Base-by-base conservation (phyloP, 2,797 vertebrate species). In the Epinephelus awoara region DNA sequence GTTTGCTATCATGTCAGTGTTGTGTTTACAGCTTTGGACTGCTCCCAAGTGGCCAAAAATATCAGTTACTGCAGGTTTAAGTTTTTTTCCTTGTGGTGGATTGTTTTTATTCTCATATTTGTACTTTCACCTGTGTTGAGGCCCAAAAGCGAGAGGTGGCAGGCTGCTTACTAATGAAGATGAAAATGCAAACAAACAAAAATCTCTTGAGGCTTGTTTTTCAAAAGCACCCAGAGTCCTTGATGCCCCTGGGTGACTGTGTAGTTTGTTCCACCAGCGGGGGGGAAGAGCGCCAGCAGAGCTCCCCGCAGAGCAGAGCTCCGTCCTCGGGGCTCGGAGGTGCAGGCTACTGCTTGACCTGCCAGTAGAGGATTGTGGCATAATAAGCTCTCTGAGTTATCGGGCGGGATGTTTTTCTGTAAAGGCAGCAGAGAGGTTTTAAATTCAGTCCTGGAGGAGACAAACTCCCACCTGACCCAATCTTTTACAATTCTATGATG, bases 401-500 rank as follows among this genome's bases (percentile, higher is more conserved):
- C 13, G 2, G 66, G 49, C 11, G 14, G 52, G 67, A 52, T 75
- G 73, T 67, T 84, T 83, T 68, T 85, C 66, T 65, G 59, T 81
- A 55, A 79, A 85, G 52, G 57, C 68, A 65, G 69, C 50, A 55
- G 47, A 76, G 72, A 84, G 70, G 61, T 78, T 88, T 86, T 34
- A 79, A 84, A 85, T 82, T 62, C 71, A 77, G 63, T 84, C 87
- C 83, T 82, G 66, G 44, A 85, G 78, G 70, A 89, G 73, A 85
- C 76, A 76, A 66, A 75, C 75, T 87, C 77, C 85, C 83, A 84
- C 71, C 75, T 90, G 80, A 87, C 77, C 77, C 65, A 84, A 25
- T 73, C 75, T 81, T 86, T 84, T 84, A 77, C 75, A 77, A 71
- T 84, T 65, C 63, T 51, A 58, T 88, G 89, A 90, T 84, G 77